These are phyloP conservation scores for Cariama cristata DNA, from an alignment of 2,113 vertebrate genomes.

Conservation along the genomic window DNA sequence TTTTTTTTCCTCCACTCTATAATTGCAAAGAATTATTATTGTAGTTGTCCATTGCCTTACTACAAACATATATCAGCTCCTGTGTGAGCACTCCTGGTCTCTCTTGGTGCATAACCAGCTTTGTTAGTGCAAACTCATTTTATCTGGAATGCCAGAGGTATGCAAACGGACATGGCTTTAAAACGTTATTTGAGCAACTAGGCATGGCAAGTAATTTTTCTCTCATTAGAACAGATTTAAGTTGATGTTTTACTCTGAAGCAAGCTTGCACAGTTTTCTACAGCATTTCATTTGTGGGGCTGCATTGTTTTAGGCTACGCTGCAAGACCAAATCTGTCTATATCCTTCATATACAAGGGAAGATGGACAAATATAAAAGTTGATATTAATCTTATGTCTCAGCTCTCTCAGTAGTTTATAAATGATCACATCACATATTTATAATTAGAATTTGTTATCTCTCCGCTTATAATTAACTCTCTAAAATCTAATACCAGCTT, in stretches of 20 bases:
- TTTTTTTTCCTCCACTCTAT: neutral
- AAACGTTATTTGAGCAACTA: neutral
- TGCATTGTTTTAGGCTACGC: neutral
- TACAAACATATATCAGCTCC: neutral
- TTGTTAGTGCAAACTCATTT: neutral
- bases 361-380: neutral
- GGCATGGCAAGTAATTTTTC: neutral
- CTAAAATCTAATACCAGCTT: neutral
- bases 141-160: neutral
- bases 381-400: neutral
- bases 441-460: neutral
- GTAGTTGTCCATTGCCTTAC: neutral
- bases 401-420: neutral
- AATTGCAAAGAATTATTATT: neutral
- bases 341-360: neutral
- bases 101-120: neutral
- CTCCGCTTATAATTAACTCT: neutral
- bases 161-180: neutral
- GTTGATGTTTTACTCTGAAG: neutral
- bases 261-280: neutral
- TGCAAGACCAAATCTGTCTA: neutral
- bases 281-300: neutral
- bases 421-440: neutral
- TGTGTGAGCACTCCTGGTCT: neutral
- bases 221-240: neutral